These are phyloP conservation scores for Gryllus longicercus DNA, from an alignment of 2,888 invertebrate genomes.

Conservation along the genomic window DNA sequence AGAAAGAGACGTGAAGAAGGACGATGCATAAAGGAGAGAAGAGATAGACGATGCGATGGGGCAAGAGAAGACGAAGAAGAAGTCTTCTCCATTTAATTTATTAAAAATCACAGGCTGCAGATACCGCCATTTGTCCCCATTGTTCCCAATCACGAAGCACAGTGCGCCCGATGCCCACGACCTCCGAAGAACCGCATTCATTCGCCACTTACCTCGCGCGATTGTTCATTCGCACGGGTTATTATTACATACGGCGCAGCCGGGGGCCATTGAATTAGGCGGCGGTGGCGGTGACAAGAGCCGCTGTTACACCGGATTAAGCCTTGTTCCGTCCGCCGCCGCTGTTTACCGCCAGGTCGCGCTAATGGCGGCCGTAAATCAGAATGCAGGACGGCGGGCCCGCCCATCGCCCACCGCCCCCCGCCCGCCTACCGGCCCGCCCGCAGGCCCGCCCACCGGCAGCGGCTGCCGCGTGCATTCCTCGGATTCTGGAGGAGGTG, in stretches of 20 bases:
- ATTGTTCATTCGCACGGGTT: slow-evolving; percentile 1
- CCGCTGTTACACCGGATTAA: neutral
- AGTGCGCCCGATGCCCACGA: neutral
- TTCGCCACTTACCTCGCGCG: neutral
- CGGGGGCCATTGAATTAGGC: neutral
- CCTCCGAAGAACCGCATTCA: neutral
- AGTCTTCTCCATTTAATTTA: too few relatives aligned
- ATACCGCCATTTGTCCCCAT: neutral
- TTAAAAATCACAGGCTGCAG: too few relatives aligned
- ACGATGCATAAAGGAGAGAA: too few relatives aligned
- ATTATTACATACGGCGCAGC: neutral
- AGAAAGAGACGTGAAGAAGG: too few relatives aligned
- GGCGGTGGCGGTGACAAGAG: neutral
- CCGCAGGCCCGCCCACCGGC: too few relatives aligned
- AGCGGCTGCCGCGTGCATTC: too few relatives aligned
- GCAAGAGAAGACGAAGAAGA: too few relatives aligned
- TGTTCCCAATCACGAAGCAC: neutral
- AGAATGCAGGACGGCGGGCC: too few relatives aligned
- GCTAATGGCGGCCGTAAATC: neutral
- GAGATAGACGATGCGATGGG: too few relatives aligned
- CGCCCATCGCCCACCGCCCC: too few relatives aligned
- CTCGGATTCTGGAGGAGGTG: too few relatives aligned
- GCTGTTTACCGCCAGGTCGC: slow-evolving; percentile 11
- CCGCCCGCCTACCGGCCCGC: too few relatives aligned
- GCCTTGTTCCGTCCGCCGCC: neutral